A percentile compares a stretch with the other conserved stretches of the same genome.
These are phyloP conservation scores for Meteorus colon DNA, from an alignment of 2,888 invertebrate genomes.

Conservation along the genomic window DNA sequence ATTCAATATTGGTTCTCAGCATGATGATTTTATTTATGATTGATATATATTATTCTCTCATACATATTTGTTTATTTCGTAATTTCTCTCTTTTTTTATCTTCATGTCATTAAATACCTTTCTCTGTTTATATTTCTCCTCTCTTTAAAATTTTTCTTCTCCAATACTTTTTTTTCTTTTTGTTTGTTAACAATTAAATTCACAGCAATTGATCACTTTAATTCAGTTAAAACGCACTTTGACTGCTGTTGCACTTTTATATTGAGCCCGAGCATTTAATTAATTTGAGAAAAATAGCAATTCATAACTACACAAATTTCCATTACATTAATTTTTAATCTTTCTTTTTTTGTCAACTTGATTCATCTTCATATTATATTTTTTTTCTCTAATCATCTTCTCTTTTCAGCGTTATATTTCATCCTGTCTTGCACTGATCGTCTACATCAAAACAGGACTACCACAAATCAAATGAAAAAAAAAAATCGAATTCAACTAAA, in stretches of 20 bases:
- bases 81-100: conserved; percentile 1
- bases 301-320: conserved; percentile 40
- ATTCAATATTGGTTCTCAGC: not conserved
- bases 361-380: not conserved
- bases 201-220: conserved; percentile 36
- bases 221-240: conserved; percentile 22
- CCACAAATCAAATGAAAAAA: too few relatives aligned
- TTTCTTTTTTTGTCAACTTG: not conserved
- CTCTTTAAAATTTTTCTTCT: conserved; percentile 38
- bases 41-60: not conserved
- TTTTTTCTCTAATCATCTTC: too few relatives aligned
- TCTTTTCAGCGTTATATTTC: too few relatives aligned
- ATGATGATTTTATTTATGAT: not conserved
- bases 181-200: conserved; percentile 19
- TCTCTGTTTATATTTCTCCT: conserved; percentile 30
- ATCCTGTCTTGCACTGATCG: too few relatives aligned
- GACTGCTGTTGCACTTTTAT: conserved; percentile 20
- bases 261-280: conserved; percentile 14
- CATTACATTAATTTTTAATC: conserved; percentile 30
- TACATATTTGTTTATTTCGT: not conserved
- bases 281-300: conserved; percentile 50
- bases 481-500: too few relatives aligned
- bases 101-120: conserved; percentile 27
- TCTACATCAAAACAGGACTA: too few relatives aligned
- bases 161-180: not conserved